These are phyloP conservation scores for Microtus oregoni DNA, from an alignment of 2,113 vertebrate genomes.

Conservation along the genomic window DNA sequence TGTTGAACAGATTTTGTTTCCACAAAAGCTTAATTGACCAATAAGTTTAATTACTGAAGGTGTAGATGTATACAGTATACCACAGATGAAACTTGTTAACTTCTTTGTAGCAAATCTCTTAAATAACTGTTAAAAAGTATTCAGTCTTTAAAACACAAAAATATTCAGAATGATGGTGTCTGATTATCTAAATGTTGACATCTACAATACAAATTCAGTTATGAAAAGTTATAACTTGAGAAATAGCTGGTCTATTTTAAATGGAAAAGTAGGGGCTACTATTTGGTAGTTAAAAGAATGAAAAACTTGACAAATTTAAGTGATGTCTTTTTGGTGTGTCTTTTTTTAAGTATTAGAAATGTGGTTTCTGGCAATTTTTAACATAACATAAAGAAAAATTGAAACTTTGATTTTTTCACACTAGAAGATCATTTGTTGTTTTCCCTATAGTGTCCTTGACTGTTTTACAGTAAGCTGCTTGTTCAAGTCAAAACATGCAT, in stretches of 20 bases:
- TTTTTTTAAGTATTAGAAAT: not conserved
- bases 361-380: not conserved
- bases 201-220: constrained; percentile 33
- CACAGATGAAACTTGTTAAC: constrained; percentile 47
- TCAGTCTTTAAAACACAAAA: constrained; percentile 61
- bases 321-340: not conserved
- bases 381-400: not conserved
- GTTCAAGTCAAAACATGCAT: constrained; percentile 3
- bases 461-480: constrained; percentile 2
- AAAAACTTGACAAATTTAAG: constrained; percentile 8
- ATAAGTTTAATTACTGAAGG: constrained; percentile 13
- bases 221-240: constrained; percentile 37
- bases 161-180: not conserved
- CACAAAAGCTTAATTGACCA: not conserved
- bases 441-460: not conserved
- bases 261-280: constrained; percentile 1
- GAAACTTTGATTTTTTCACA: not conserved
- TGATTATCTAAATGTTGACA: not conserved
- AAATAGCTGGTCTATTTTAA: constrained; percentile 50
- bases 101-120: constrained; percentile 39
- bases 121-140: constrained; percentile 23
- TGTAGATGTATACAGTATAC: constrained; percentile 2
- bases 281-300: not conserved
- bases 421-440: not conserved
- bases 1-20: constrained; percentile 36